These are phyloP conservation scores for Tipula vernalis DNA, from an alignment of 2,888 invertebrate genomes.

Conservation along the genomic window DNA sequence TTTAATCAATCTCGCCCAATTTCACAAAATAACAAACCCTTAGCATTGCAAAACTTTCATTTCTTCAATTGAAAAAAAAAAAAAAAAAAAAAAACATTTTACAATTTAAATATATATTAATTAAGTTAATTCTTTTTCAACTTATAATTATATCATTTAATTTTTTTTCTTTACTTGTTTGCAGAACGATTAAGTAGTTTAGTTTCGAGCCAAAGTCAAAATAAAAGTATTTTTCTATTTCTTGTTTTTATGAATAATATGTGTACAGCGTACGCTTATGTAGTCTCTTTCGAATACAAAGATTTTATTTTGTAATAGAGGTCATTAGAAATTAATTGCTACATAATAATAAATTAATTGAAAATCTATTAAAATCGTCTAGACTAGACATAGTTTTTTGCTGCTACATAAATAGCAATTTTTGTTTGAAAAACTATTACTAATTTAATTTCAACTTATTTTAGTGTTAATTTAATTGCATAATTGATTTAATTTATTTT, in stretches of 20 bases:
- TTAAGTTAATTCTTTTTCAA: background rate
- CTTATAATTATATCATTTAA: background rate
- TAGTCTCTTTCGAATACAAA: background rate
- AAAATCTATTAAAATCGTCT: background rate
- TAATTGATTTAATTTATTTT: background rate
- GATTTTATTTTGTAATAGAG: background rate
- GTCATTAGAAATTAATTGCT: background rate
- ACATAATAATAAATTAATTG: background rate
- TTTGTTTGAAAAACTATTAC: background rate
- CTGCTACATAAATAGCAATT: background rate
- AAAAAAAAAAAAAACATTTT: background rate
- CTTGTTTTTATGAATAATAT: background rate
- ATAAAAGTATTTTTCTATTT: background rate
- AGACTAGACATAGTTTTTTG: background rate
- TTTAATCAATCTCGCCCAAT: background rate
- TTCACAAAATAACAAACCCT: background rate
- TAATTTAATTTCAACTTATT: background rate
- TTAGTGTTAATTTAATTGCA: conserved; percentile 4
- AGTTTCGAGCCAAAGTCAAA: background rate
- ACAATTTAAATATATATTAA: background rate
- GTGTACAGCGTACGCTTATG: background rate
- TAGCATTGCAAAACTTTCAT: background rate
- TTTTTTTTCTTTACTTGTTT: background rate
- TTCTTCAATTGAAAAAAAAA: background rate
- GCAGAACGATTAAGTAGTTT: background rate